These are phyloP conservation scores for Drosophila quadrilineata DNA, from an alignment of 1,140 invertebrate species.

Conservation along the genomic window DNA sequence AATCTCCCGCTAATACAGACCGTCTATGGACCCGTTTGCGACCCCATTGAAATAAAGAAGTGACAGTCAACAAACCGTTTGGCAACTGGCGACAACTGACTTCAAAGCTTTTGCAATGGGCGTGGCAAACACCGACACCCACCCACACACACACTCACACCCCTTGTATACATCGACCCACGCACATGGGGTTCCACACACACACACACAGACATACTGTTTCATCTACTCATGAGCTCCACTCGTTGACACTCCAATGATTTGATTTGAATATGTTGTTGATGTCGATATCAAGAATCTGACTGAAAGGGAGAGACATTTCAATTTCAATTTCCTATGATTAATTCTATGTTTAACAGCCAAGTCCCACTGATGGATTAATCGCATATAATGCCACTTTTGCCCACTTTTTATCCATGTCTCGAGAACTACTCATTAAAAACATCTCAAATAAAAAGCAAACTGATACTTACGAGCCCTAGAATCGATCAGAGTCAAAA, in stretches of 20 bases:
- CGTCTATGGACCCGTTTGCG: slow-evolving; percentile 2
- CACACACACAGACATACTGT: too few species aligned
- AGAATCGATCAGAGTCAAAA: too few species aligned
- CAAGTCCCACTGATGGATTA: too few species aligned
- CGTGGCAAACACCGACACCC: not conserved
- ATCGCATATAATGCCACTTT: not conserved
- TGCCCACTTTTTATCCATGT: not conserved
- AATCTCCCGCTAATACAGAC: too few species aligned
- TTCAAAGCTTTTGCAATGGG: slow-evolving; percentile 26
- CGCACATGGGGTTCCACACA: not conserved
- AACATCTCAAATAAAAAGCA: too few species aligned
- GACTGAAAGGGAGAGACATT: slow-evolving; percentile 14
- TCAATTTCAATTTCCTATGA: slow-evolving; percentile 21
- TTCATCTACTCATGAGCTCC: too few species aligned
- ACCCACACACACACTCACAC: not conserved
- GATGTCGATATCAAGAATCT: too few species aligned
- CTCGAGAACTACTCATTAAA: too few species aligned
- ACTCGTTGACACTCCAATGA: too few species aligned
- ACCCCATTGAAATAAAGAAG: slow-evolving; percentile 14
- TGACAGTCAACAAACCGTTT: slow-evolving; percentile 16
- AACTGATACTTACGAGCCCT: too few species aligned
- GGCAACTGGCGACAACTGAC: slow-evolving; percentile 1
- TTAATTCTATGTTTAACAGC: slow-evolving; percentile 7
- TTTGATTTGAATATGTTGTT: slow-evolving; percentile 8
- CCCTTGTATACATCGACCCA: not conserved